These are phyloP conservation scores for Strigops habroptila DNA, from an alignment of 2,113 vertebrate species.

Conservation along the genomic window DNA sequence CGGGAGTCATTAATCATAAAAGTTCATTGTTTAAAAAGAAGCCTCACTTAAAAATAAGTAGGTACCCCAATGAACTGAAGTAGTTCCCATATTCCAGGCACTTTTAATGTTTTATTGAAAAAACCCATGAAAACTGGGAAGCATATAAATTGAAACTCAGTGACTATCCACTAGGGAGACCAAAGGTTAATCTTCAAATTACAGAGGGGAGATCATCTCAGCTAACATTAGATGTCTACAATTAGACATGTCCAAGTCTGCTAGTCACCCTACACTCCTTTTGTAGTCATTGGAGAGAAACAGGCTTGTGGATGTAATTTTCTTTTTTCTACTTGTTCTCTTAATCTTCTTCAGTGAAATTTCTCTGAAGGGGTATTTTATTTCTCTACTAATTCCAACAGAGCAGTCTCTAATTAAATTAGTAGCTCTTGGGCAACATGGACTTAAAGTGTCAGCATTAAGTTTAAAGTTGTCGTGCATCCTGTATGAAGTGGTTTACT, in stretches of 20 bases:
- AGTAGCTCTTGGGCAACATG: conserved; percentile 25
- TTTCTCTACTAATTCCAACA: conserved; percentile 11
- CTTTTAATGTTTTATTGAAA: not conserved
- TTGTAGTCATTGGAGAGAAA: not conserved
- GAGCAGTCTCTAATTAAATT: conserved; percentile 33
- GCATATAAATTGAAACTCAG: not conserved
- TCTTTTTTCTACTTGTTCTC: not conserved
- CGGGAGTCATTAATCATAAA: not conserved
- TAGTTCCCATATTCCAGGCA: not conserved
- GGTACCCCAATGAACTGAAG: not conserved
- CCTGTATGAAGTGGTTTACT: not conserved
- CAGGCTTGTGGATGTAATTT: not conserved
- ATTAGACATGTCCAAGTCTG: not conserved
- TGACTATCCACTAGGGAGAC: not conserved
- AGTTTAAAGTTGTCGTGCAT: not conserved
- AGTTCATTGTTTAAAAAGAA: not conserved
- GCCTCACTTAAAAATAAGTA: not conserved
- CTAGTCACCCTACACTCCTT: not conserved
- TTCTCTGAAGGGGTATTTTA: conserved; percentile 29
- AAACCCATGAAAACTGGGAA: not conserved
- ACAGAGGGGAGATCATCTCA: not conserved
- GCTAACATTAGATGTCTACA: not conserved
- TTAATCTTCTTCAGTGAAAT: not conserved
- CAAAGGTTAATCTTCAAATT: not conserved
- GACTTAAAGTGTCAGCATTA: conserved; percentile 5